Conservation (phyloP, 1,140 invertebrate genomes). For the Trichonephila inaurata region DNA sequence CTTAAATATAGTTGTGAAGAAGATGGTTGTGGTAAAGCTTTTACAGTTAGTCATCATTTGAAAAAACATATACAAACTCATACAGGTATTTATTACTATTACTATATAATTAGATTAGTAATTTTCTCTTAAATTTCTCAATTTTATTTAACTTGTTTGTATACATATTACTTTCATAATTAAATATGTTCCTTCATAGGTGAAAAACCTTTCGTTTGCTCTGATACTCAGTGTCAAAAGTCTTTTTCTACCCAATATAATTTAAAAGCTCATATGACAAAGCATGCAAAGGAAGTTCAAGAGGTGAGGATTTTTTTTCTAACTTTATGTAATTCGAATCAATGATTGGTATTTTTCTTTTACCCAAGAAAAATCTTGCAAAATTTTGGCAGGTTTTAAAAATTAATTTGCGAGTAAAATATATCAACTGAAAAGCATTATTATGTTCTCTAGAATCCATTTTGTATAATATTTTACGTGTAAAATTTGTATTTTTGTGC, state of each 20-base stretch:
- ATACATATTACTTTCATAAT: too few relatives aligned
- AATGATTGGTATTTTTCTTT: too few relatives aligned
- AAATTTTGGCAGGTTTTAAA: too few relatives aligned
- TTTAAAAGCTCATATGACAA: constrained; percentile 88
- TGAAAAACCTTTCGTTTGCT: constrained; percentile 89
- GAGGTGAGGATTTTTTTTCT: constrained; percentile 22
- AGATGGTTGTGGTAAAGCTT: constrained; percentile 93
- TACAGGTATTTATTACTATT: constrained; percentile 82
- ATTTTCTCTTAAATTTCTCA: too few relatives aligned
- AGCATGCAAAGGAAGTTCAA: constrained; percentile 81
- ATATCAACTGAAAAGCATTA: too few relatives aligned
- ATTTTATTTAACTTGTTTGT: too few relatives aligned
- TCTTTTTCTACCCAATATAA: constrained; percentile 91
- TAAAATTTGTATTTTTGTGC: too few relatives aligned
- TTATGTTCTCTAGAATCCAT: too few relatives aligned
- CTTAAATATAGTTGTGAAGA: constrained; percentile 86
- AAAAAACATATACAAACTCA: constrained; percentile 91
- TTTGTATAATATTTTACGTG: too few relatives aligned
- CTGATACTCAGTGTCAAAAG: constrained; percentile 86
- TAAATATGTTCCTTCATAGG: constrained; percentile 54
- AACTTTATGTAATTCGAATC: neutral
- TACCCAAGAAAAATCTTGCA: too few relatives aligned
- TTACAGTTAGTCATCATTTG: constrained; percentile 95
- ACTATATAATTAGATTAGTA: neutral
- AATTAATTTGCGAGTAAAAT: too few relatives aligned